These are phyloP conservation scores for Mythimna vitellina DNA, from an alignment of 2,888 invertebrate genomes.

Conservation along the genomic window DNA sequence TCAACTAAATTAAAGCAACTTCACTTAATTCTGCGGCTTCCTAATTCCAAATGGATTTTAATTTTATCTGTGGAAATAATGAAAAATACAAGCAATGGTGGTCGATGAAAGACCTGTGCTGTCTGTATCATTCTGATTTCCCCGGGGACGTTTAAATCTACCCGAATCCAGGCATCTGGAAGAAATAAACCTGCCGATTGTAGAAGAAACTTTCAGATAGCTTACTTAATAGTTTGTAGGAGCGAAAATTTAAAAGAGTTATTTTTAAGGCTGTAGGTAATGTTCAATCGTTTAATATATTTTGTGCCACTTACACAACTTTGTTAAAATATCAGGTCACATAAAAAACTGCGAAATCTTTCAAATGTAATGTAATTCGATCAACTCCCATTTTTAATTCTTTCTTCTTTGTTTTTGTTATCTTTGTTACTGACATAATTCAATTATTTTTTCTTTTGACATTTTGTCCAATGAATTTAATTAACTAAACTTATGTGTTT, in stretches of 20 bases:
- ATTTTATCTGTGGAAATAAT: constrained; percentile 48
- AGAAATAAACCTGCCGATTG: constrained; percentile 59
- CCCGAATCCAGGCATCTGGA: constrained; percentile 47
- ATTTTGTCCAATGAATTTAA: too few relatives aligned
- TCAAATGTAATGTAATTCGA: too few relatives aligned
- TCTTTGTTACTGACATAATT: too few relatives aligned
- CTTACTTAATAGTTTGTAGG: constrained; percentile 15
- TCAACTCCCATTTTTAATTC: too few relatives aligned
- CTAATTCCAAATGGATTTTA: constrained; percentile 51
- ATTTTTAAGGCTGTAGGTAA: background rate
- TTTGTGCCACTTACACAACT: background rate
- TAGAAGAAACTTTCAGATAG: constrained; percentile 20
- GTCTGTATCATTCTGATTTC: constrained; percentile 58
- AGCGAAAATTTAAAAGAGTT: constrained; percentile 4
- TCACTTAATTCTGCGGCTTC: constrained; percentile 44
- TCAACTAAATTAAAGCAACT: constrained; percentile 46
- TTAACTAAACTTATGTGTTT: too few relatives aligned
- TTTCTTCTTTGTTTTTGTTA: too few relatives aligned
- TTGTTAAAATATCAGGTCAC: background rate
- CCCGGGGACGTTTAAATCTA: constrained; percentile 51
- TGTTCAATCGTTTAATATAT: background rate
- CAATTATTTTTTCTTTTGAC: too few relatives aligned
- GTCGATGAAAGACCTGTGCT: constrained; percentile 40
- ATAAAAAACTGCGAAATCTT: too few relatives aligned
- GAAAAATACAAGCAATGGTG: constrained; percentile 44